Base-by-base conservation (phyloP, 1,140 invertebrate genomes). In the Aphelinus certus region DNA sequence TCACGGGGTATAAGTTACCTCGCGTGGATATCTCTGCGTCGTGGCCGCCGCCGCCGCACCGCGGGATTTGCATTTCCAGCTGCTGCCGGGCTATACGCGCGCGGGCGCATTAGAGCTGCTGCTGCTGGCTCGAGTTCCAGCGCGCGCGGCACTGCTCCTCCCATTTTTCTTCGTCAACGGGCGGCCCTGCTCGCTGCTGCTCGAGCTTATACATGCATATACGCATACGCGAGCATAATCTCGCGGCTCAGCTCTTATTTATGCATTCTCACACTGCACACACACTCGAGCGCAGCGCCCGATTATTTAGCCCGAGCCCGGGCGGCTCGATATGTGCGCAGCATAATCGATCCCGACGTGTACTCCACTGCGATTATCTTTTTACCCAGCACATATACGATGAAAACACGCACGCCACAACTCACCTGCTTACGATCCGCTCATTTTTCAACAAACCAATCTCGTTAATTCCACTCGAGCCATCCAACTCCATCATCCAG, bases 11-110 rank as follows among this genome's bases (percentile, higher is more conserved):
- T 81, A 76, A 79, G 77, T 78, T 79, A 77, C 76, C 71, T 48
- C 66, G 76, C 61, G 58, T 43, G 58, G 58, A 60, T 60, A 60
- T 60, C 58, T 60, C 58, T 26, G 73, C 45, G n/a, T 26, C 26
- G 26, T 62, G 71, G 55, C 75, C 78, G 79, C 80, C 79, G 79
- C 80, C 79, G 67, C 78, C 76, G 75, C 67, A 26, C 26, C 26
- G 26, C 26, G 76, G 71, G 76, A 83, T 84, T 84, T 82, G 79
- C 81, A 84, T 84, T 83, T 83, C 70, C 80, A 83, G 77, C 77
- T 79, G 76, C 75, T 64, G 47, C 9, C 26, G 26, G 26, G n/a
- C 48, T n/a, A n/a, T 7, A 51, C 64, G 26, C 48, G 26, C 64
- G 26, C 26, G 26, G 0, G 26, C 26, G 26, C 26, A 26, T 26